These are phyloP conservation scores for Bucco capensis DNA, from an alignment of 2,113 vertebrate genomes.

Conservation along the genomic window DNA sequence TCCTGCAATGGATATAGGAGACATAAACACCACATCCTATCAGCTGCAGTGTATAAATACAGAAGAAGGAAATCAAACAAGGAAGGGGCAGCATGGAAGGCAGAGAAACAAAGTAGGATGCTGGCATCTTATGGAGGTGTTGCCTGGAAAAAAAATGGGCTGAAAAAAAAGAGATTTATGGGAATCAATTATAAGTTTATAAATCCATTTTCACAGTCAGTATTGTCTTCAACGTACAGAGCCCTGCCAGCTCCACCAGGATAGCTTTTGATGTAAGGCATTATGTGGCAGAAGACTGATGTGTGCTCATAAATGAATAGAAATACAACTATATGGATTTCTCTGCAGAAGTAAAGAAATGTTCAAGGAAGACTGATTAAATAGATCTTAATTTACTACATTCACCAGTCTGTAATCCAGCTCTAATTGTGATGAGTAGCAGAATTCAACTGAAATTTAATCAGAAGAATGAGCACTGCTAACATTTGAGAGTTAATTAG, in stretches of 20 bases:
- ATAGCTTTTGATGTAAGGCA: neutral
- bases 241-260: neutral
- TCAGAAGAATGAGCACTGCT: conserved; percentile 5
- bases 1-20: neutral
- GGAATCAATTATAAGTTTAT: neutral
- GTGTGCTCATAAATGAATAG: neutral
- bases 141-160: neutral
- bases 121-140: neutral
- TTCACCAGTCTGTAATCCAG: neutral
- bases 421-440: neutral
- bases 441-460: conserved; percentile 12
- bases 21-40: neutral
- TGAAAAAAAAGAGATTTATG: neutral
- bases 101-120: neutral
- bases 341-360: neutral
- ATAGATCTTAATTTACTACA: conserved; percentile 15
- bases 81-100: neutral
- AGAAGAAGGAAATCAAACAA: neutral
- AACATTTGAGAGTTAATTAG: conserved; percentile 30
- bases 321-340: neutral
- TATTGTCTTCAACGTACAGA: neutral
- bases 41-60: neutral
- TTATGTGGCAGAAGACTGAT: neutral
- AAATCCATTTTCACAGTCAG: neutral
- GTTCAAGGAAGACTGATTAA: conserved; percentile 3